A percentile compares a stretch with the other conserved stretches of the same genome.
Conservation (phyloP, 1,140 invertebrate species). For the Hyles vespertilio region DNA sequence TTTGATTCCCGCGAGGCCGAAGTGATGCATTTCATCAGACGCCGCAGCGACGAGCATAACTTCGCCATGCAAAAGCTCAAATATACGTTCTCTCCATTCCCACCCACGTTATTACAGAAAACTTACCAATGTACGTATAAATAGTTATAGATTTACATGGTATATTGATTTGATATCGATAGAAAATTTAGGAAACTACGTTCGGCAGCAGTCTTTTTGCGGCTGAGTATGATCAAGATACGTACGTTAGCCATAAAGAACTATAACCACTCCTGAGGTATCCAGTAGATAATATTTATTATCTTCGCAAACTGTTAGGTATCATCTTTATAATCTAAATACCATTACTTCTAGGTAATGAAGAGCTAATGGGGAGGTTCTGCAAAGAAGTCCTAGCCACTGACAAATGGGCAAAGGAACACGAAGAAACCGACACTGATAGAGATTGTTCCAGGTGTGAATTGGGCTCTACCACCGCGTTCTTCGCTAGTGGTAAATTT, state of each 20-base stretch:
- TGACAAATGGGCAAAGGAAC: slow-evolving; percentile 43
- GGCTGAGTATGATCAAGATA: too few species aligned
- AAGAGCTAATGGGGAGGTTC: slow-evolving; percentile 50
- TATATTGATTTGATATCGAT: too few species aligned
- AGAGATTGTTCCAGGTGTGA: slow-evolving; percentile 40
- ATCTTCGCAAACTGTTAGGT: too few species aligned
- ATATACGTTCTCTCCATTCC: slow-evolving; percentile 45
- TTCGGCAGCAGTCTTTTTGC: too few species aligned
- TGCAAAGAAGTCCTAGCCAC: slow-evolving; percentile 48
- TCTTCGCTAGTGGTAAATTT: slow-evolving; percentile 50
- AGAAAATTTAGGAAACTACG: too few species aligned
- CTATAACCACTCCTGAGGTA: too few species aligned
- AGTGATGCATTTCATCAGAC: slow-evolving; percentile 50
- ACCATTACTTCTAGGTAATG: slow-evolving; percentile 37
- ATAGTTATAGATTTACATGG: too few species aligned
- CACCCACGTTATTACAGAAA: slow-evolving; percentile 45
- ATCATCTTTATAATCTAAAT: neutral
- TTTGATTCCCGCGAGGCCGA: slow-evolving; percentile 42
- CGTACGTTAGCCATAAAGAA: too few species aligned
- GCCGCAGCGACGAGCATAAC: slow-evolving; percentile 47
- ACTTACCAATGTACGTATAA: slow-evolving; percentile 55
- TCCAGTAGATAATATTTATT: too few species aligned
- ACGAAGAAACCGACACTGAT: slow-evolving; percentile 31
- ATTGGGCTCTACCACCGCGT: slow-evolving; percentile 53
- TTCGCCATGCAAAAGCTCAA: slow-evolving; percentile 51